Evolutionary conservation across 1,140 invertebrate genomes (phyloP), one percentile per base, ranked within the genome.

Genomic region (Bombus impatiens): DNA sequence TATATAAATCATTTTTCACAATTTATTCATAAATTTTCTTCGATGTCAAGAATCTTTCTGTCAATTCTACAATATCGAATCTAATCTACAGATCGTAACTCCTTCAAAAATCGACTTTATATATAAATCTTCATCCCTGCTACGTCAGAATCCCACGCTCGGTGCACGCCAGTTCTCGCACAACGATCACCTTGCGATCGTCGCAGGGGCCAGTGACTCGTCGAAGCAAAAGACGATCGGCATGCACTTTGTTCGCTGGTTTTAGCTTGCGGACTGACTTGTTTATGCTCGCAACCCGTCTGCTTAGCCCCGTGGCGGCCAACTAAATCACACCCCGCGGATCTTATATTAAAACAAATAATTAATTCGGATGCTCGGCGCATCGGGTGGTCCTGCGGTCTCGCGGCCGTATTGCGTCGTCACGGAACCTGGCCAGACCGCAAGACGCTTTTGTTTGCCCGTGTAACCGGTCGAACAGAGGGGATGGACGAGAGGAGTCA

Each of bases 261-360:
- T 78, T 62, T 62, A 76, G 44, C 74, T 28, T n/a, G 57, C 57
- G 65, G 65, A 42, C 77, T 89, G 93, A 92, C 92, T 93, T 93
- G 93, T 94, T 94, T 94, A 94, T 94, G 91, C 89, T 91, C 87
- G 91, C 83, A 80, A 82, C 40, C 40, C 82, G 86, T 90, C 89
- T 87, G 92, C 90, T 93, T 92, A 92, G 92, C 89, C 92, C 90
- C 81, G 93, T 91, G 86, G 90, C 91, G 93, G 91, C 88, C 89
- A 93, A 92, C 93, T 94, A 94, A 94, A 95, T 95, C 94, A 95
- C 93, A 93, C 91, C 93, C 93, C 90, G 93, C 90, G 93, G 94
- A 94, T 94, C 94, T 93, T 93, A 95, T 95, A 95, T 95, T 95
- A 94, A 95, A 95, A 94, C 93, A 95, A 95, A 94, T 95, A 95